A percentile compares a stretch with the other conserved stretches of the same genome.
These are phyloP conservation scores for Aphyosemion australe DNA, from an alignment of 2,113 vertebrate species.

Conservation along the genomic window DNA sequence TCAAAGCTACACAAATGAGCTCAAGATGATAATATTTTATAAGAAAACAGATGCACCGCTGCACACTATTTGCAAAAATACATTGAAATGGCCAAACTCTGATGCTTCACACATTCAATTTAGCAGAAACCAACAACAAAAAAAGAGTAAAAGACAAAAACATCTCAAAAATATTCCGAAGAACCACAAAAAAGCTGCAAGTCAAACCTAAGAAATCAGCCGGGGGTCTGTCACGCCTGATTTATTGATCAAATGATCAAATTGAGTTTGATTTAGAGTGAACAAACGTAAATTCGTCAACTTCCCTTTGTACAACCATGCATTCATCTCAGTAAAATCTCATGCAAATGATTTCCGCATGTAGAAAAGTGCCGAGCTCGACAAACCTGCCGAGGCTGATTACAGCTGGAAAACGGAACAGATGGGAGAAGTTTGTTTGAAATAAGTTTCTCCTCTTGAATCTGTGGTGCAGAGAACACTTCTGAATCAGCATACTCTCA, in stretches of 20 bases:
- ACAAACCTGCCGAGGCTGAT: neutral
- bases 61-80: no score
- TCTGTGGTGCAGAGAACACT: neutral
- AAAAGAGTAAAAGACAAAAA: no score
- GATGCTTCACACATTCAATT: no score
- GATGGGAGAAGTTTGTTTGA: neutral
- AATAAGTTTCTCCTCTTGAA: neutral
- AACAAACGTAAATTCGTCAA: neutral
- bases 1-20: no score
- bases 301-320: neutral
- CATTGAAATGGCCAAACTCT: no score
- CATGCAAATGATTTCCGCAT: neutral
- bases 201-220: no score
- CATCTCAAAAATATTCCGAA: no score
- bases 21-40: no score
- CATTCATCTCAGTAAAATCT: neutral
- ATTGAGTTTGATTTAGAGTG: neutral
- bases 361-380: neutral
- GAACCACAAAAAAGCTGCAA: no score
- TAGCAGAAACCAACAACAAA: no score
- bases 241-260: neutral
- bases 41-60: no score
- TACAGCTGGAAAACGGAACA: neutral
- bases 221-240: no score
- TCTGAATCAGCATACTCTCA: conserved; percentile 2